Evolutionary conservation across 2,888 invertebrate genomes (phyloP), one percentile per base, ranked within the genome.

Genomic region (Leucoptera coffeella): DNA sequence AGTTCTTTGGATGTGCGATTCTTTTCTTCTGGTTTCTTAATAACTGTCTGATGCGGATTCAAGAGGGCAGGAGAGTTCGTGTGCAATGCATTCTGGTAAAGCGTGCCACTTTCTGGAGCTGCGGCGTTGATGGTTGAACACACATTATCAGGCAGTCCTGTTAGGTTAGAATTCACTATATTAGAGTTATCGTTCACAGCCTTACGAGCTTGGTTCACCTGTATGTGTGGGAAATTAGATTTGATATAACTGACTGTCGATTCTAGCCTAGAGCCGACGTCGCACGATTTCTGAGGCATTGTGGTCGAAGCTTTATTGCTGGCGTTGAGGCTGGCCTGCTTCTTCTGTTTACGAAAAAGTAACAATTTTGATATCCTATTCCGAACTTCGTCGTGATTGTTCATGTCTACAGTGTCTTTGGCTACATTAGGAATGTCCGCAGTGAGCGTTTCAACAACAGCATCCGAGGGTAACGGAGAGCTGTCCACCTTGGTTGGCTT

Each of bases 321-420:
- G 6, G 17, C 6, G 9, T 9, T 17, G 12, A 14, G 15, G 9
- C 11, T 9, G 12, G n/a, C 6, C 4, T 4, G 4, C 6, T 30
- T 32, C 32, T 44, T 51, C 22, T 47, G 40, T 14, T 46, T 44
- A 26, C 62, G 43, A 32, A 47, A 56, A 20, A 57, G 48, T 20
- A 67, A 35, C 3, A 67, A 40, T 33, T 46, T 52, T 4, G 45
- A 35, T 25, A 67, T 45, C 34, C 45, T 50, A 11, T 42, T 41
- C 30, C 53, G 62, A 0, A 58, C 49, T 3, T 47, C 42, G 12
- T 50, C 46, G 9, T 35, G 26, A n/a, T n/a, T n/a, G n/a, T n/a
- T n/a, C n/a, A n/a, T n/a, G n/a, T n/a, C n/a, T n/a, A n/a, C n/a
- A n/a, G n/a, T n/a, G n/a, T n/a, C n/a, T n/a, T n/a, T n/a, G n/a